phyloP scores from a whole-genome alignment of 64 coral and sea anemone genomes.

The Montipora sp. region DNA sequence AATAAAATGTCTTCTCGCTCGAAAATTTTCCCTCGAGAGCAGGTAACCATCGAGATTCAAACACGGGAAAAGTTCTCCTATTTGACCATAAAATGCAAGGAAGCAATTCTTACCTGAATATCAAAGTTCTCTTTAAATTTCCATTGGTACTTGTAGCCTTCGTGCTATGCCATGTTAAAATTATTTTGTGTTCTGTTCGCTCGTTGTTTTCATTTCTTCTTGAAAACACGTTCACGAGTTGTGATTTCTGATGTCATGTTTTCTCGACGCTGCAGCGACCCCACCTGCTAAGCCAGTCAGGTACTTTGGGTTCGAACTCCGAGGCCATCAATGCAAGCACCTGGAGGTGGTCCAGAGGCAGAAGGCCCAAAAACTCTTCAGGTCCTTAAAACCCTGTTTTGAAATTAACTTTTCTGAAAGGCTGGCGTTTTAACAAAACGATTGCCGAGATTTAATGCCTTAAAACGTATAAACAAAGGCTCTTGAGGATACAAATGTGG shows the following conservation, averaged over 20 bases:
- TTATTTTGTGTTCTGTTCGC: neutral
- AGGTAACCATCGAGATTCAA: neutral
- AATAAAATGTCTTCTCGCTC: neutral
- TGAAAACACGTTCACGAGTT: conserved; percentile 12
- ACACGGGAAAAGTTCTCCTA: neutral
- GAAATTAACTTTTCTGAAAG: too few relatives aligned
- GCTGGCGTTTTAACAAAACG: too few relatives aligned
- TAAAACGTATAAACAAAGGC: too few relatives aligned
- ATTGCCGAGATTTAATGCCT: too few relatives aligned
- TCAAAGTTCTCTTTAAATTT: neutral
- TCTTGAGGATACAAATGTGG: too few relatives aligned
- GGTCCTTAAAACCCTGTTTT: too few relatives aligned
- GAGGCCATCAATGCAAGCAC: conserved; percentile 23
- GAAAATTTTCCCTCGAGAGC: neutral
- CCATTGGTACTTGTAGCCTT: neutral
- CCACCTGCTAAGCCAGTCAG: conserved; percentile 29
- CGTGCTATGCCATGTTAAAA: conserved; percentile 7
- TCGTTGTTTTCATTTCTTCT: conserved; percentile 6
- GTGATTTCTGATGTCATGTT: conserved; percentile 47
- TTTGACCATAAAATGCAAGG: neutral
- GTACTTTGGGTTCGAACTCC: conserved; percentile 37
- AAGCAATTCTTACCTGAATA: neutral
- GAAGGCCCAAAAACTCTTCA: too few relatives aligned
- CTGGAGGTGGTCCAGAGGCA: neutral
- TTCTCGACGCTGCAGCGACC: neutral